Conservation (phyloP, 2,797 vertebrate species). For the Stomatorhinus walkeri region DNA sequence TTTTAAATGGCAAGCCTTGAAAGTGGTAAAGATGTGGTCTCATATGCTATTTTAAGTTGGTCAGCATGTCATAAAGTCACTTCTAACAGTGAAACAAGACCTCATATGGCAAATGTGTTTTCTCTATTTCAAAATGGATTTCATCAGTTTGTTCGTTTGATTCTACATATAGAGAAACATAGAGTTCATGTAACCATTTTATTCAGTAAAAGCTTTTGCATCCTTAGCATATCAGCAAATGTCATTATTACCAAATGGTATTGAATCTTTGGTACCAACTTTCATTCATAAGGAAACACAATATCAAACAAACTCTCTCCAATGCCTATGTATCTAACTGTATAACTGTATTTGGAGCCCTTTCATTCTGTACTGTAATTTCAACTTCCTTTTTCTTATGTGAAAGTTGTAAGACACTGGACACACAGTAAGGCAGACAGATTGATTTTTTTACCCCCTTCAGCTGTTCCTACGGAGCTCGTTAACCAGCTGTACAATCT, state of each 20-base stretch:
- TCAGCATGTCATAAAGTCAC: background rate
- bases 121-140: background rate
- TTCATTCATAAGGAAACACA: background rate
- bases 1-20: background rate
- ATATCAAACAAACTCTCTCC: background rate
- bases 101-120: background rate
- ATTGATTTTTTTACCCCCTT: conserved; percentile 9
- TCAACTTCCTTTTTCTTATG: background rate
- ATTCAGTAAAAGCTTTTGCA: background rate
- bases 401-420: background rate
- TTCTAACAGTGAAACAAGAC: background rate
- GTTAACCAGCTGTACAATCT: conserved; percentile 21
- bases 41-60: background rate
- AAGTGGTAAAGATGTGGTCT: background rate
- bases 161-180: background rate
- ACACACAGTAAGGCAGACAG: background rate
- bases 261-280: background rate
- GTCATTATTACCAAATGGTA: background rate
- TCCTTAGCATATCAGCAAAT: background rate
- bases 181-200: background rate
- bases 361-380: background rate
- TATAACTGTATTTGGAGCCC: background rate
- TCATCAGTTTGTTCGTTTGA: background rate
- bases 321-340: background rate
- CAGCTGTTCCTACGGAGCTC: conserved; percentile 21